A percentile compares a stretch with the other conserved stretches of the same genome.
These are phyloP conservation scores for Sebastes hubbsi DNA, from an alignment of 2,797 vertebrate genomes.

Conservation along the genomic window DNA sequence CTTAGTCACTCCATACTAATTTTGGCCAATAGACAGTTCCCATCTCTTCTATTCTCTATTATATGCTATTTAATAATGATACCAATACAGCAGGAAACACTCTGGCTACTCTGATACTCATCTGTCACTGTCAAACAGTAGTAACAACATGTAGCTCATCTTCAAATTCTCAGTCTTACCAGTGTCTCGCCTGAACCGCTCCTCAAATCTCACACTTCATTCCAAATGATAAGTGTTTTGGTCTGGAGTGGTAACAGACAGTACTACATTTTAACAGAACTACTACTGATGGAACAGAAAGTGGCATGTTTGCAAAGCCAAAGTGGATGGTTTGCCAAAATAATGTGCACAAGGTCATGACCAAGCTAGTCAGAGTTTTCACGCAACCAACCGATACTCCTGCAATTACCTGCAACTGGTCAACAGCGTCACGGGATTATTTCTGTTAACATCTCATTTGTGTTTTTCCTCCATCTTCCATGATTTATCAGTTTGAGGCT, in stretches of 20 bases:
- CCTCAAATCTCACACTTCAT: neutral
- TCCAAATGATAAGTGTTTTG: neutral
- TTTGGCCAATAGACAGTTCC: neutral
- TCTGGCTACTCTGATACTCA: neutral
- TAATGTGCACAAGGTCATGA: neutral
- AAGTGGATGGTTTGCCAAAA: neutral
- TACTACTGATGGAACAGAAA: neutral
- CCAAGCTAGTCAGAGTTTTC: neutral
- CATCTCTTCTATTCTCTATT: neutral
- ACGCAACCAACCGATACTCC: neutral
- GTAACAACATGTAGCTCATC: neutral
- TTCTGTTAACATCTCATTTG: neutral
- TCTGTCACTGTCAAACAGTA: constrained; percentile 3
- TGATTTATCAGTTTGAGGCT: neutral
- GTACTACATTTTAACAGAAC: neutral
- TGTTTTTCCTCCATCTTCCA: neutral
- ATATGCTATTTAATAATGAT: constrained; percentile 2
- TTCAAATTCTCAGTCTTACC: neutral
- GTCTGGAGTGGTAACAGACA: neutral
- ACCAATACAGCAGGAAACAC: neutral
- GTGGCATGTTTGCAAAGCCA: neutral
- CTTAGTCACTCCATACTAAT: neutral
- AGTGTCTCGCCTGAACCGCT: neutral
- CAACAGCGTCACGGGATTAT: neutral
- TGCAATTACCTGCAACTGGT: neutral